Evolutionary conservation across 2,888 invertebrate species (phyloP).

Genomic region (Calephelis perditalis): DNA sequence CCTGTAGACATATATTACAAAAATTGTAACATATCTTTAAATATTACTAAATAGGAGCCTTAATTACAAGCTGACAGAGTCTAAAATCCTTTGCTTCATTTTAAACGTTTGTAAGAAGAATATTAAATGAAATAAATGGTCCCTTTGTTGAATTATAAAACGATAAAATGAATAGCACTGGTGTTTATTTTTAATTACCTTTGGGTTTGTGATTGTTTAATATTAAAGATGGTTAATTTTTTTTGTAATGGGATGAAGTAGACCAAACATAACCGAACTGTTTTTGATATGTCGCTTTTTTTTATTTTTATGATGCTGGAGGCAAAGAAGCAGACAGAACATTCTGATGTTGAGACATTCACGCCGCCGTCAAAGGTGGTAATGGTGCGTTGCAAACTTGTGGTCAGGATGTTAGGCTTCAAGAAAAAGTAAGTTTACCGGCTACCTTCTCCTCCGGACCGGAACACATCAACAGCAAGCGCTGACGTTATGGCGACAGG

Average conservation of each 20-base stretch:
- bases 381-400: too few relatives aligned
- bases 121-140: slow-evolving; percentile 26
- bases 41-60: neutral
- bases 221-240: neutral
- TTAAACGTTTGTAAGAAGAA: slow-evolving; percentile 20
- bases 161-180: slow-evolving; percentile 29
- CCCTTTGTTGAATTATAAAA: slow-evolving; percentile 33
- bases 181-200: slow-evolving; percentile 36
- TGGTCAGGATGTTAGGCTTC: too few relatives aligned
- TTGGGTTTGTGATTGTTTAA: slow-evolving; percentile 21
- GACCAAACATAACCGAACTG: too few relatives aligned
- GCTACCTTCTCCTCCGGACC: too few relatives aligned
- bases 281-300: too few relatives aligned
- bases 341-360: too few relatives aligned
- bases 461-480: too few relatives aligned
- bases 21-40: slow-evolving; percentile 20
- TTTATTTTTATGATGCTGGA: too few relatives aligned
- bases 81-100: neutral
- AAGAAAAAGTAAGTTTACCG: too few relatives aligned
- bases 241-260: neutral
- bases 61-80: neutral
- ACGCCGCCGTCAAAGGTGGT: too few relatives aligned
- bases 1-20: slow-evolving; percentile 22
- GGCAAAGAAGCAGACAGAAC: too few relatives aligned
- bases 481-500: too few relatives aligned